Base-by-base conservation (phyloP, 2,888 invertebrate species). In the Deladenus siricidicola region DNA sequence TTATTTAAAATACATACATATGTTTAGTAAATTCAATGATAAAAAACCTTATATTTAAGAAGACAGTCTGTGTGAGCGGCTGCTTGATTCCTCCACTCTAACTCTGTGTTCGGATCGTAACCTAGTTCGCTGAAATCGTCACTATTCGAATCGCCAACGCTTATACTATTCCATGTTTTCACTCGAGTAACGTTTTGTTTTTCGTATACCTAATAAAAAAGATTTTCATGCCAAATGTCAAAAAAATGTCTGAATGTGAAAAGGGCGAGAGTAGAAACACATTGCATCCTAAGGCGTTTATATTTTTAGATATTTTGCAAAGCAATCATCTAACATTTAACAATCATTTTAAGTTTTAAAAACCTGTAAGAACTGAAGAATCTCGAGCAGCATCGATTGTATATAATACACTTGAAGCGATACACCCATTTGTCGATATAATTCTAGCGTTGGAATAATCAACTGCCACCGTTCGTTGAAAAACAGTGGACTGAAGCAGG, bases 381-480 rank as follows among this genome's bases (percentile, higher is more conserved):
- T 58, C 42, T 71, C 70, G 1, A 67, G 65, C 23, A 73, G 59
- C 71, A 73, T 73, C 19, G 68, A 68, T 14, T 71, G 64, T 19
- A 73, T 63, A 58, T 73, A 73, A 48, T 69, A 73, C 39, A 62
- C 61, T 53, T 73, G 73, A 47, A 73, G 57, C 23, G 67, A 68
- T 4, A 71, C 71, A 23, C 73, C 73, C 44, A 70, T 66, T 48
- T 73, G 71, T 0, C 69, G 65, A 50, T 71, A 73, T 10, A 73
- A 60, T 62, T 70, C 63, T n/a, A 67, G 55, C 14, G 70, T 66
- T 24, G 61, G 61, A 24, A 76, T 57, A 29, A 75, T 58, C 19
- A 75, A 54, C 59, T 76, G 74, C 75, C 75, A 75, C 23, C 73
- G 59, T 63, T 75, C 75, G 55, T 74, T 74, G 50, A 71, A 65